Evolutionary conservation across 2,113 vertebrate species (phyloP), one percentile per base, ranked within the genome.

Genomic region (Tetrax tetrax): DNA sequence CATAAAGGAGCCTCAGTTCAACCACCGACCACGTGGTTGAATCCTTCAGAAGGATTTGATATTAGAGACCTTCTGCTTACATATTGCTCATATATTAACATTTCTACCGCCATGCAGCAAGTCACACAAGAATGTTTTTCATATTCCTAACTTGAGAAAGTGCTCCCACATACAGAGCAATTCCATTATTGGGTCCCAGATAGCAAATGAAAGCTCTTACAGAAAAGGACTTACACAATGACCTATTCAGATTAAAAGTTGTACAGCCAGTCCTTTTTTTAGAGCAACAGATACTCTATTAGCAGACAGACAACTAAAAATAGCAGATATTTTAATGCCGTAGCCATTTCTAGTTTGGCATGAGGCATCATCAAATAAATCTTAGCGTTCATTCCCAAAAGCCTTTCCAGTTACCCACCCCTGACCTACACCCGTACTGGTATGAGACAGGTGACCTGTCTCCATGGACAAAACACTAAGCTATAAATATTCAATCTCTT

Each of bases 21-120:
- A 33, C 35, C 0, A 0, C 0, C 2, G 75, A 70, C 24, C 85
- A 66, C 7, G 0, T 45, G 35, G n/a, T n/a, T n/a, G n/a, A n/a
- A n/a, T 35, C 64, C 41, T 65, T 69, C 45, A 48, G 2, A 56
- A 77, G 25, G 74, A 70, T 78, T 81, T 81, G 35, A 43, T 90
- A 60, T 50, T 33, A 77, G 64, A 90, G 64, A 41, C 59, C 28
- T 65, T 91, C 78, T 96, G 75, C 87, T 95, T 43, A 51, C 16
- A 35, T 54, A 47, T 74, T 84, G 65, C 65, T 43, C 89, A 21
- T 60, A 45, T 25, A 82, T 83, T 89, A 84, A 75, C 61, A 87
- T 93, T 91, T 79, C 51, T 72, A 33, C 43, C 6, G 8, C 69
- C 10, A 11, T 37, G 61, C 74, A 81, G 59, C 29, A 70, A 50